phyloP scores from a whole-genome alignment of 2,888 invertebrate genomes.

The Serrognathus titanus region DNA sequence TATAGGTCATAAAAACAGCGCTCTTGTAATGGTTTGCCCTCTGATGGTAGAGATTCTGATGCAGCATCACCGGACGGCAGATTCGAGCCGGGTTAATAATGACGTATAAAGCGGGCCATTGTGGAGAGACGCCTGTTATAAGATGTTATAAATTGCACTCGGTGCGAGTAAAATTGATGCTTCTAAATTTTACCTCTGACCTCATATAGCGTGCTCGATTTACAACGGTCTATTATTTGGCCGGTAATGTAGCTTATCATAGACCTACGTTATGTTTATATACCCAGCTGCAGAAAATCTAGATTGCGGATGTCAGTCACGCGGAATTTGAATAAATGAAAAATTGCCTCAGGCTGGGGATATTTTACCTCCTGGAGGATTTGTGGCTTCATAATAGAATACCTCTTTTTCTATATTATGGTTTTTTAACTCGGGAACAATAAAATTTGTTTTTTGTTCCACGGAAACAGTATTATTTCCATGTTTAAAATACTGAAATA shows the following conservation, averaged over 20 bases:
- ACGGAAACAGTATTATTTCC: too few relatives aligned
- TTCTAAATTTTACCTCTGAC: slow-evolving; percentile 36
- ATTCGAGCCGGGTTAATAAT: slow-evolving; percentile 33
- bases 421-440: slow-evolving; percentile 5
- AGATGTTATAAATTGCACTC: slow-evolving; percentile 40
- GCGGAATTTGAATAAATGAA: slow-evolving; percentile 29
- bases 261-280: slow-evolving; percentile 23
- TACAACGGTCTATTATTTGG: slow-evolving; percentile 28
- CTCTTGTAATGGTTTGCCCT: slow-evolving; percentile 8
- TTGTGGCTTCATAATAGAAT: slow-evolving; percentile 14
- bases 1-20: slow-evolving; percentile 25
- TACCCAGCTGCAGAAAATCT: slow-evolving; percentile 5
- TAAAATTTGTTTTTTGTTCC: neutral
- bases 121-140: slow-evolving; percentile 34
- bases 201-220: slow-evolving; percentile 29
- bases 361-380: slow-evolving; percentile 17
- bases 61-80: slow-evolving; percentile 21
- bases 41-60: slow-evolving; percentile 13
- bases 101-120: slow-evolving; percentile 37
- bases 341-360: slow-evolving; percentile 19
- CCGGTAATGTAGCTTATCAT: slow-evolving; percentile 26
- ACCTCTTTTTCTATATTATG: neutral
- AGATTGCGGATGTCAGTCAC: slow-evolving; percentile 24
- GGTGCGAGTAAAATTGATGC: slow-evolving; percentile 39
- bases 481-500: too few relatives aligned